A percentile compares a stretch with the other conserved stretches of the same genome.
phyloP scores from a whole-genome alignment of 2,113 vertebrate species.

The Noctilio leporinus region DNA sequence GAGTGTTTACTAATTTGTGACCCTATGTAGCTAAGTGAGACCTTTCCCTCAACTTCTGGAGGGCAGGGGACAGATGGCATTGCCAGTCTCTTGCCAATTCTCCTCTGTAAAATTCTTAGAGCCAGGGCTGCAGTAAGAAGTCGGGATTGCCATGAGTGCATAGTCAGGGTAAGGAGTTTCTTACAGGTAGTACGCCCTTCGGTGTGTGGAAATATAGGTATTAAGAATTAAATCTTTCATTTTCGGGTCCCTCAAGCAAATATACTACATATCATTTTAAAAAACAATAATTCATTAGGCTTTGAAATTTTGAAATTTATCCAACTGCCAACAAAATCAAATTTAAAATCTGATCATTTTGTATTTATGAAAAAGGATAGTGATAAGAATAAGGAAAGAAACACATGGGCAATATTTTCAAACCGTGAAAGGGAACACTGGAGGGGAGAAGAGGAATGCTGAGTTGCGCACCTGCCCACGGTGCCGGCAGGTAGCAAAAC shows the following conservation, averaged over 20 bases:
- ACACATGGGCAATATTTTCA: not conserved
- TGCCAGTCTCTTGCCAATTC: not conserved
- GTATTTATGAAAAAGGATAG: not conserved
- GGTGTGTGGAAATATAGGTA: not conserved
- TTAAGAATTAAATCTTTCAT: not conserved
- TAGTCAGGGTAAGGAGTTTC: not conserved
- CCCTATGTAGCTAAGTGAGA: not conserved
- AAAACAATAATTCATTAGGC: not conserved
- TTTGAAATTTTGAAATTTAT: conserved; percentile 6
- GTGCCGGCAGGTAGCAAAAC: not conserved
- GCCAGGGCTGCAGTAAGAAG: not conserved
- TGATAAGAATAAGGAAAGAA: not conserved
- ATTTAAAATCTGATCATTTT: not conserved
- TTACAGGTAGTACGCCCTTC: not conserved
- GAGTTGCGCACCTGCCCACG: not conserved
- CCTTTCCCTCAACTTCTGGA: not conserved
- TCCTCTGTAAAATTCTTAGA: not conserved
- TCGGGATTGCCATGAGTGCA: not conserved
- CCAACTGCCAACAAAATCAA: not conserved
- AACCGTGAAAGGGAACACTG: not conserved
- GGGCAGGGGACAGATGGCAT: not conserved
- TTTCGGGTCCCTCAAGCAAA: not conserved
- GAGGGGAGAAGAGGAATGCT: not conserved
- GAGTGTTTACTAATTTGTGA: not conserved
- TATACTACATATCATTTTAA: not conserved